Evolutionary conservation across 2,888 invertebrate genomes (phyloP).

Genomic region (Cephus runcator): DNA sequence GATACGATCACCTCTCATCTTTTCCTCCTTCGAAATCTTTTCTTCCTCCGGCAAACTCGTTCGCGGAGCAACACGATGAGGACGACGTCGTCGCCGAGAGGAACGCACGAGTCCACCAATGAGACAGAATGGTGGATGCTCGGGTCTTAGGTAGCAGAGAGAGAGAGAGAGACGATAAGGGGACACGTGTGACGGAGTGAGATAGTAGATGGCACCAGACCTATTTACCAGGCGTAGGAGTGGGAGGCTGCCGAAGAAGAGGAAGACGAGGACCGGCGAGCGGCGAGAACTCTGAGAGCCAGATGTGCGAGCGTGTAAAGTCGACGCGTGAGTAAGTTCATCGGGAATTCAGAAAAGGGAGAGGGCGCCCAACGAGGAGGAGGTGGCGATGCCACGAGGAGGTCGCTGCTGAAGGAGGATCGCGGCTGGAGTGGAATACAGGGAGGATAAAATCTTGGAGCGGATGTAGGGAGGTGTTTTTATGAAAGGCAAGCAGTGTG

Average conservation of each 20-base stretch:
- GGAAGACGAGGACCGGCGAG: slow-evolving; percentile 16
- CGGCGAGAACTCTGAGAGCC: slow-evolving; percentile 17
- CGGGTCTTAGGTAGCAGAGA: not conserved
- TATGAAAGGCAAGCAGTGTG: slow-evolving; percentile 63
- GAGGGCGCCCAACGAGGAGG: slow-evolving; percentile 14
- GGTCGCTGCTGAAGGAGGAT: slow-evolving; percentile 2
- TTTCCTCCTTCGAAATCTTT: not conserved
- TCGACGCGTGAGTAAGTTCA: slow-evolving; percentile 55
- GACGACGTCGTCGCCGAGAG: not conserved
- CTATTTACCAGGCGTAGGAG: not conserved
- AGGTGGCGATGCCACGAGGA: slow-evolving; percentile 11
- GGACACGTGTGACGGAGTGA: not conserved
- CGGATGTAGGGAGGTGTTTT: slow-evolving; percentile 65
- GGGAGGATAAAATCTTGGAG: slow-evolving; percentile 52
- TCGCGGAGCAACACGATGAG: not conserved
- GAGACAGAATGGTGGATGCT: not conserved
- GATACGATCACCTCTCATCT: not conserved
- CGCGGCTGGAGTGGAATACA: slow-evolving; percentile 10
- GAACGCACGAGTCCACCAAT: not conserved
- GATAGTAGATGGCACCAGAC: not conserved
- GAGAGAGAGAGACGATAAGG: not conserved
- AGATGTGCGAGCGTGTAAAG: slow-evolving; percentile 47
- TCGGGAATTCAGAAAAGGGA: slow-evolving; percentile 36
- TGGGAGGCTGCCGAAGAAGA: slow-evolving; percentile 10
- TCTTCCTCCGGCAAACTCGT: not conserved